Conservation (phyloP, 2,888 invertebrate species). For the Protophormia terraenovae region DNA sequence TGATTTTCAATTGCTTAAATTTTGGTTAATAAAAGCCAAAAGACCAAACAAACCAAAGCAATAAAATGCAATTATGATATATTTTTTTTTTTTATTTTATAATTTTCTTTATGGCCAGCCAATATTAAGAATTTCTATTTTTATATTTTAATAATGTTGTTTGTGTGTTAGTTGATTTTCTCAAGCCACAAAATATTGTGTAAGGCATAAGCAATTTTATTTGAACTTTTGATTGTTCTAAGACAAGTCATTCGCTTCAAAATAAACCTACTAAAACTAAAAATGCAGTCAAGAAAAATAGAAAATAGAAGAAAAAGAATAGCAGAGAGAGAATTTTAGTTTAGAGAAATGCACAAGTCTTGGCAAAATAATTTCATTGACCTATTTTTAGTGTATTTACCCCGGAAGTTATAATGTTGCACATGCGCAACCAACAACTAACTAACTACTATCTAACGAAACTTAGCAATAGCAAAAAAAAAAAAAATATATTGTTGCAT, state of each 20-base stretch:
- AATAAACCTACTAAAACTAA: neutral
- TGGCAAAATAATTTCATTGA: constrained; percentile 70
- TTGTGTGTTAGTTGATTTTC: neutral
- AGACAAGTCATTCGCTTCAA: neutral
- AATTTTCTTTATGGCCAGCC: constrained; percentile 29
- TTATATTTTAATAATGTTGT: neutral
- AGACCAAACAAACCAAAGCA: constrained; percentile 2
- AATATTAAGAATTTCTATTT: neutral
- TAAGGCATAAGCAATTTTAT: constrained; percentile 54
- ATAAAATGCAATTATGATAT: constrained; percentile 50
- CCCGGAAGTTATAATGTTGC: constrained; percentile 71
- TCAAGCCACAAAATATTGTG: constrained; percentile 41
- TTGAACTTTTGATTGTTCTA: constrained; percentile 60
- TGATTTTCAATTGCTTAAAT: constrained; percentile 54
- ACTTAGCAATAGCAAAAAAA: neutral
- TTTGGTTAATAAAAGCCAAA: constrained; percentile 6
- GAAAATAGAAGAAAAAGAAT: neutral
- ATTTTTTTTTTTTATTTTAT: neutral
- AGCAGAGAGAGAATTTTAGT: constrained; percentile 39
- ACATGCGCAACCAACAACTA: constrained; percentile 68
- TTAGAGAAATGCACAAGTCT: constrained; percentile 17
- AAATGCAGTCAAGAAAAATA: neutral
- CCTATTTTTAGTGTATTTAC: constrained; percentile 72
- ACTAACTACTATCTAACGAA: neutral
- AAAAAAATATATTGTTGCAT: constrained; percentile 45